phyloP scores from a whole-genome alignment of 2,888 invertebrate genomes.

The Tetramorium bicarinatum region DNA sequence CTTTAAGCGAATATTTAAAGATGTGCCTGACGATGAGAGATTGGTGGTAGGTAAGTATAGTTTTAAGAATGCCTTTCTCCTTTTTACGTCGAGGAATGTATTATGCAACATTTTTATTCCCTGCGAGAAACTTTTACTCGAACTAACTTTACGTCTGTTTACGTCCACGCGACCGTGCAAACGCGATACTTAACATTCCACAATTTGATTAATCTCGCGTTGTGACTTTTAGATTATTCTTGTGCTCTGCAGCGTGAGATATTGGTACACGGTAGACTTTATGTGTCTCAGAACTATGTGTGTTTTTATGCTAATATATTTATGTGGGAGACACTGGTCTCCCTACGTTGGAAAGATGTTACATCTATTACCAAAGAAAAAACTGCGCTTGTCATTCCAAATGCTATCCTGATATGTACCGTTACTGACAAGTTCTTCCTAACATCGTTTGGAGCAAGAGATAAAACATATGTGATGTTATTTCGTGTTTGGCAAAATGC shows the following conservation, averaged over 20 bases:
- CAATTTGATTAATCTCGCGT: conserved; percentile 14
- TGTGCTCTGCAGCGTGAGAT: conserved; percentile 99
- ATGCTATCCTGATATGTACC: conserved; percentile 96
- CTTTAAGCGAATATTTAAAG: conserved; percentile 96
- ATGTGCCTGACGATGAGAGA: conserved; percentile 95
- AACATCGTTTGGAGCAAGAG: conserved; percentile 97
- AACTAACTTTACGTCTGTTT: conserved; percentile 14
- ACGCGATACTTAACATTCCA: conserved; percentile 22
- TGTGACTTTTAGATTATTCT: conserved; percentile 93
- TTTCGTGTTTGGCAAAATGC: conserved; percentile 99
- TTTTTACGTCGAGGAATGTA: conserved; percentile 10
- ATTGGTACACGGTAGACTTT: conserved; percentile 97
- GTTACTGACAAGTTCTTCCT: conserved; percentile 96
- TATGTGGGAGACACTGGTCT: conserved; percentile 97
- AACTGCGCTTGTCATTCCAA: conserved; percentile 97
- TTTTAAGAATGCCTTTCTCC: conserved; percentile 1
- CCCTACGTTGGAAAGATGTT: conserved; percentile 96
- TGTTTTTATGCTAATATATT: conserved; percentile 99
- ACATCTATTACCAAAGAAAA: conserved; percentile 98
- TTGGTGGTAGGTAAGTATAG: conserved; percentile 93
- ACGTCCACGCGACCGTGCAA: background rate
- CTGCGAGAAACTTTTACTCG: background rate
- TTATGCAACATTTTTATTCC: conserved; percentile 8
- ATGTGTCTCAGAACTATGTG: conserved; percentile 97
- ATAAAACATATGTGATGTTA: conserved; percentile 98